Base-by-base conservation (phyloP, 2,113 vertebrate genomes). In the Athene cunicularia region DNA sequence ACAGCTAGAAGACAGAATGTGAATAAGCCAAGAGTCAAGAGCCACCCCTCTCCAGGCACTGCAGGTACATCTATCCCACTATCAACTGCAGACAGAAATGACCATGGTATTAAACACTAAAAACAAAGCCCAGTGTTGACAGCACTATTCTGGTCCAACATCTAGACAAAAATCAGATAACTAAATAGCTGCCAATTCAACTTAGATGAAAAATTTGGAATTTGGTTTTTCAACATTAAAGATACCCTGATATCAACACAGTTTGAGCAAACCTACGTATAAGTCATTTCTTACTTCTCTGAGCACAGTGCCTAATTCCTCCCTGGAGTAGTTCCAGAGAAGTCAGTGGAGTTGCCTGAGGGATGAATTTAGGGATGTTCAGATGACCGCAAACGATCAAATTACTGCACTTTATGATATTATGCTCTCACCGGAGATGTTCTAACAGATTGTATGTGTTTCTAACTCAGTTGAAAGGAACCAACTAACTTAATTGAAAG, bases 371-470 rank as follows among this genome's bases (percentile, higher is more conserved):
- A 28, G 30, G 30, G 45, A 66, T 86, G 80, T 73, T 95, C 86
- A 80, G 55, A 92, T 70, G 88, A 96, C 91, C 20, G 0, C 79
- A 88, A 76, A 68, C 55, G 55, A 91, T 94, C 47, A 62, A 91
- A 95, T 96, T 77, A 95, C 37, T 53, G 63, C n/a, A n/a, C 50
- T 86, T 91, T 19, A 96, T 84, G 67, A 74, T 70, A 84, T 92
- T 92, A 84, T 22, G 28, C 24, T 91, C 72, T 86, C 91, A 80
- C 47, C 83, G 92, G 83, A 94, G 86, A 74, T 80, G 49, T 83
- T 92, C 63, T 80, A 92, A 83, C 86, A 92, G 80, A 77, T 66
- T 94, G 58, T 52, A 55, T 59, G 35, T 49, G 12, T 73, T 90
- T 88, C 63, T 88, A 94, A 94, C 26, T 77, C 76, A 80, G 71